These are phyloP conservation scores for Typhlichthys subterraneus DNA, from an alignment of 2,797 vertebrate species.

Conservation along the genomic window DNA sequence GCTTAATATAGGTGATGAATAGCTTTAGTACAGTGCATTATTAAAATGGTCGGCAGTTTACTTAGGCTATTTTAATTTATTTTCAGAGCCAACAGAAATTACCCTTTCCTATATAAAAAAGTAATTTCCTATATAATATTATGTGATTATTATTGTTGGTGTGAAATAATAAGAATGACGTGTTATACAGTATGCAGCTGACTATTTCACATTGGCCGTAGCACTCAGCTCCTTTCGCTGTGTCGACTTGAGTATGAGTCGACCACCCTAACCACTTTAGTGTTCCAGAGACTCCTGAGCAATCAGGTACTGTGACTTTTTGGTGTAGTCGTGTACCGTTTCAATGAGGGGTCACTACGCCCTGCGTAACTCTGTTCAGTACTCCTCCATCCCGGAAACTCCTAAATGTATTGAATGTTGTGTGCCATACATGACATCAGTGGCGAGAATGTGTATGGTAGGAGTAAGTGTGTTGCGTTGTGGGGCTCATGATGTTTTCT, in stretches of 20 bases:
- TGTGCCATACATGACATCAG: conserved; percentile 37
- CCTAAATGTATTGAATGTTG: conserved; percentile 6
- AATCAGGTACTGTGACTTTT: too few relatives aligned
- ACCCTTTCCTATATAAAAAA: conserved; percentile 58
- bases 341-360: too few relatives aligned
- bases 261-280: too few relatives aligned
- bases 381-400: too few relatives aligned
- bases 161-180: background rate
- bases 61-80: background rate
- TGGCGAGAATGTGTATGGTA: conserved; percentile 70
- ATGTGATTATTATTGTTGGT: conserved; percentile 13
- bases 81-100: conserved; percentile 53
- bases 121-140: conserved; percentile 7
- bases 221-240: too few relatives aligned
- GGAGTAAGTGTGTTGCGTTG: conserved; percentile 68
- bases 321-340: too few relatives aligned
- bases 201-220: conserved; percentile 2
- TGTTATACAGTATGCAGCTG: conserved; percentile 4
- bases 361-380: too few relatives aligned
- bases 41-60: conserved; percentile 39
- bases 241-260: too few relatives aligned
- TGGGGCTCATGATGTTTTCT: conserved; percentile 92
- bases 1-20: conserved; percentile 27
- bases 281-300: too few relatives aligned
- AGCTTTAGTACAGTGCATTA: conserved; percentile 62